These are phyloP conservation scores for Metopolophium dirhodum DNA, from an alignment of 1,140 invertebrate species.

Conservation along the genomic window DNA sequence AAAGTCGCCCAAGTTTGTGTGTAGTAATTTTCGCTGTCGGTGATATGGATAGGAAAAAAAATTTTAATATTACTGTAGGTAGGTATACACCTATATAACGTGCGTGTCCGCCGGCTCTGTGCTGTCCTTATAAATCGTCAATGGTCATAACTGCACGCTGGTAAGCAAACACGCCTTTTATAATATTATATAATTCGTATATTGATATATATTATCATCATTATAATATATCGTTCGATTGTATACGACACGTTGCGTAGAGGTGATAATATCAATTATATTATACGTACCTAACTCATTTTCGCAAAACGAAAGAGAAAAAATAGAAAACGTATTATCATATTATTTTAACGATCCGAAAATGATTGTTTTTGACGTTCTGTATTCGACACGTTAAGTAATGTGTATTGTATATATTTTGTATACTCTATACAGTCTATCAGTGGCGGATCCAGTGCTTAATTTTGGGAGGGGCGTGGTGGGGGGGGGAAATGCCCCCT, in stretches of 20 bases:
- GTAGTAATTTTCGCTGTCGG: neutral
- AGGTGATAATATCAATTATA: too few relatives aligned
- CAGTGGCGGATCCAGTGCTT: too few relatives aligned
- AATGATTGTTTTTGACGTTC: neutral
- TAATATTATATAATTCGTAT: too few relatives aligned
- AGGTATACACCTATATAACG: neutral
- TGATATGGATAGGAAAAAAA: neutral
- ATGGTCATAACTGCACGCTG: neutral
- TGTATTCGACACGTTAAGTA: neutral
- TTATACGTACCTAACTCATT: neutral
- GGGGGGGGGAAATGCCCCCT: too few relatives aligned
- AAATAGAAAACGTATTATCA: too few relatives aligned
- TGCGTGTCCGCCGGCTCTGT: neutral
- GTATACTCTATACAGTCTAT: too few relatives aligned
- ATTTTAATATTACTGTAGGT: neutral
- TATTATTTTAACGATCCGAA: too few relatives aligned
- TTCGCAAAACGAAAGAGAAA: too few relatives aligned
- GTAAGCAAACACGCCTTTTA: neutral
- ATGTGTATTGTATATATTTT: neutral
- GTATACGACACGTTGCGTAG: too few relatives aligned
- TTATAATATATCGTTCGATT: too few relatives aligned
- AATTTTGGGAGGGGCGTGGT: too few relatives aligned
- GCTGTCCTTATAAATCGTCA: neutral
- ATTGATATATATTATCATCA: too few relatives aligned
- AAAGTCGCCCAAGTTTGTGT: neutral